Percentiles rank a stretch among this genome's conserved stretches.
Conservation (phyloP, 2,888 invertebrate genomes). For the Lycocerus yunnanus region DNA sequence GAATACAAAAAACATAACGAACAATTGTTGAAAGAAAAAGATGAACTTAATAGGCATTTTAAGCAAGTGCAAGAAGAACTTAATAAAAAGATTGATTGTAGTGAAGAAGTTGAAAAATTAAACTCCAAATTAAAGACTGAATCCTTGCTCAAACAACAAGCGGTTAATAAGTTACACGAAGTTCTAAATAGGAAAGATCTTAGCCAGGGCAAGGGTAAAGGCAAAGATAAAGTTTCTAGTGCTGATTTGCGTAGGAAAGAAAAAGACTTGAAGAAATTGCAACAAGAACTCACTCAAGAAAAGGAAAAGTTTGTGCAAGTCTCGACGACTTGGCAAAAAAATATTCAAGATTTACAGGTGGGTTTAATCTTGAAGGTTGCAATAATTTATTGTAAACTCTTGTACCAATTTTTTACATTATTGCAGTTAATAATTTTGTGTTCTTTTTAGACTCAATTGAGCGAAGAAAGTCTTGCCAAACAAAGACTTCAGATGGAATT, state of each 20-base stretch:
- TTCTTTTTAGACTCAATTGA: constrained; percentile 72
- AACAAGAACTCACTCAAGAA: constrained; percentile 92
- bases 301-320: constrained; percentile 92
- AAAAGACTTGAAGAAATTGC: constrained; percentile 91
- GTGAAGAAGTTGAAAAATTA: constrained; percentile 81
- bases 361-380: constrained; percentile 25
- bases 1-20: constrained; percentile 72
- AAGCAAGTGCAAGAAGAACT: constrained; percentile 78
- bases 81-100: constrained; percentile 66
- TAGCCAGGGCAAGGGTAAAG: constrained; percentile 70
- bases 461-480: constrained; percentile 77
- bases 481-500: constrained; percentile 92
- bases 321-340: constrained; percentile 81
- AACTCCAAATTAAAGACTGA: constrained; percentile 85
- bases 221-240: constrained; percentile 79
- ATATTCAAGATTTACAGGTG: constrained; percentile 75
- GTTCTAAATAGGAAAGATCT: constrained; percentile 93
- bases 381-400: not conserved
- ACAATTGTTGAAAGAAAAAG: constrained; percentile 72
- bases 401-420: not conserved
- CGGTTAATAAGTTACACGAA: constrained; percentile 96
- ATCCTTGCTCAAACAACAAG: constrained; percentile 87
- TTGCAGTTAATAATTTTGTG: not conserved
- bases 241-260: constrained; percentile 86
- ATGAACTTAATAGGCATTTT: constrained; percentile 77